These are phyloP conservation scores for Scaptomyza montana DNA, from an alignment of 1,140 invertebrate species.

Conservation along the genomic window DNA sequence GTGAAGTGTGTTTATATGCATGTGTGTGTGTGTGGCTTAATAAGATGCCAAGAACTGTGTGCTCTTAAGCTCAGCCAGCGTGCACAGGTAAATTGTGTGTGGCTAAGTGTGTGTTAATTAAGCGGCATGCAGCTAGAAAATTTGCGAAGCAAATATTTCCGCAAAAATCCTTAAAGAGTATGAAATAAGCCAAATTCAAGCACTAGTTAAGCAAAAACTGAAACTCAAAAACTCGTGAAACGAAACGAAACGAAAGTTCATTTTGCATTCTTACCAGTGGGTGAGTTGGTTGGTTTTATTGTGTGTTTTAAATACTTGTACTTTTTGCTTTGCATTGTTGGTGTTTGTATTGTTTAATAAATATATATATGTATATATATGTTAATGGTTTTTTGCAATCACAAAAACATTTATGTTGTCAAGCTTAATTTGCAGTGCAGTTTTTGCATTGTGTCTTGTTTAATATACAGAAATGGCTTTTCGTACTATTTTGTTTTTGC, in stretches of 20 bases:
- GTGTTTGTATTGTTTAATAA: constrained; percentile 33
- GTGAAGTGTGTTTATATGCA: constrained; percentile 17
- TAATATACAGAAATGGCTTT: constrained; percentile 62
- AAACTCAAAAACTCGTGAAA: constrained; percentile 47
- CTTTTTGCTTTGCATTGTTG: constrained; percentile 25
- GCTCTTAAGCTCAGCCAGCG: constrained; percentile 26
- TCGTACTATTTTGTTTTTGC: constrained; percentile 22
- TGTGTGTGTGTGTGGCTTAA: constrained; percentile 36
- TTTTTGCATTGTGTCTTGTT: constrained; percentile 46
- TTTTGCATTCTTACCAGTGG: constrained; percentile 80
- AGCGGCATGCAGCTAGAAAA: constrained; percentile 57
- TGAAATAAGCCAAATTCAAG: constrained; percentile 7
- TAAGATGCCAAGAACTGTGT: constrained; percentile 31
- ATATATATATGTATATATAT: constrained; percentile 20
- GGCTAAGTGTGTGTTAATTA: constrained; percentile 63
- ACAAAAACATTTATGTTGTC: constrained; percentile 44
- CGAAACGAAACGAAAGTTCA: constrained; percentile 53
- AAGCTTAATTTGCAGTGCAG: constrained; percentile 69
- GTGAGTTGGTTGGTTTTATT: constrained; percentile 55
- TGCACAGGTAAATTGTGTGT: constrained; percentile 45
- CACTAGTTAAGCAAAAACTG: constrained; percentile 21
- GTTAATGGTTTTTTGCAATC: constrained; percentile 6
- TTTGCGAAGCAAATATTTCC: constrained; percentile 12
- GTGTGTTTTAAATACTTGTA: constrained; percentile 24
- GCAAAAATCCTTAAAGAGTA: not conserved